phyloP scores from a whole-genome alignment of 2,797 vertebrate species.

The Sternarchorhynchus goeldii region DNA sequence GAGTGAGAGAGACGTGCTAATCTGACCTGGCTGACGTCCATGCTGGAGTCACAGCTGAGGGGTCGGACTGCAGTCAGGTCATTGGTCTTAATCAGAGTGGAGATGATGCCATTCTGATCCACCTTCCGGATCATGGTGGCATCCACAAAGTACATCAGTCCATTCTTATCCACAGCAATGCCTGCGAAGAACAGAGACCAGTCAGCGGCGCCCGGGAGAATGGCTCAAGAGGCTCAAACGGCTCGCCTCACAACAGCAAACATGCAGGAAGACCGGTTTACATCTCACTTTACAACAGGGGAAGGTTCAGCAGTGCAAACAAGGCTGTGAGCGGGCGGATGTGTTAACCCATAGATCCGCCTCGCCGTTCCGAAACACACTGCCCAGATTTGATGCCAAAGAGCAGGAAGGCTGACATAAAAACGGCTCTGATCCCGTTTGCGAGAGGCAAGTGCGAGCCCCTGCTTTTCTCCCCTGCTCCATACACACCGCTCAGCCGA shows the following conservation, averaged over 20 bases:
- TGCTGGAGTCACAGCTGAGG: slow-evolving; percentile 89
- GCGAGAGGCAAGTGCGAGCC: not conserved
- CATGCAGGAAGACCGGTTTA: not conserved
- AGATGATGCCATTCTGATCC: slow-evolving; percentile 89
- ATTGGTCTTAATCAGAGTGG: slow-evolving; percentile 83
- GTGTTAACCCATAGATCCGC: slow-evolving; percentile 16
- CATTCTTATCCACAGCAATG: slow-evolving; percentile 87
- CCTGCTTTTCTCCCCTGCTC: not conserved
- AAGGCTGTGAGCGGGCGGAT: slow-evolving; percentile 11
- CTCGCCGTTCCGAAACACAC: slow-evolving; percentile 7
- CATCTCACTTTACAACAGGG: slow-evolving; percentile 6
- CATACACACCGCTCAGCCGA: not conserved
- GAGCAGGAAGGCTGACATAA: slow-evolving; percentile 4
- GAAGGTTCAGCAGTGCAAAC: slow-evolving; percentile 22
- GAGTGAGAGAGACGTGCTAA: not conserved
- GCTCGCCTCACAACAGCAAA: not conserved
- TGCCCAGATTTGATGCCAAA: slow-evolving; percentile 4
- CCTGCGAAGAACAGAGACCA: slow-evolving; percentile 64
- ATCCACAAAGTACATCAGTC: slow-evolving; percentile 89
- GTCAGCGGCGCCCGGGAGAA: not conserved
- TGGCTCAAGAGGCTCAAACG: not conserved
- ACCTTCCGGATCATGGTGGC: slow-evolving; percentile 91
- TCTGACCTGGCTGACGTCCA: slow-evolving; percentile 88
- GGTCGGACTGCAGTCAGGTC: slow-evolving; percentile 87
- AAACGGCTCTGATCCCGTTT: not conserved